Base-by-base conservation (phyloP, 2,888 invertebrate genomes). In the Oegoconia quadripuncta region DNA sequence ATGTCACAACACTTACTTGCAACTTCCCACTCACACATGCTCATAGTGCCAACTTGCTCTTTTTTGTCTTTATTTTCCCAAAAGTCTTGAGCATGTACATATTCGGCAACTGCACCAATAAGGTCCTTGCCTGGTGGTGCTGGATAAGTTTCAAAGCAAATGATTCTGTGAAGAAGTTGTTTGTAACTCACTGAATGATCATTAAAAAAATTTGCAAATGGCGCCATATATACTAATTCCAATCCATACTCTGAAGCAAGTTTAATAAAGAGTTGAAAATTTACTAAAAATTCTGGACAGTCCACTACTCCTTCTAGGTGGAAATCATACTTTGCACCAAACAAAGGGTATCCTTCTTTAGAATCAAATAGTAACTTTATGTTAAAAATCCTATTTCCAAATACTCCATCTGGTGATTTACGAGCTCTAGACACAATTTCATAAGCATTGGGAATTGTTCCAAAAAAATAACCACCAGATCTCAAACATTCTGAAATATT, bases 261-360 rank as follows among this genome's bases (percentile, higher is more conserved):
- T 62, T 93, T 94, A 27, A 91, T 89, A 38, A 99, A 88, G 3
- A 94, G 89, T 12, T 97, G 95, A 76, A 98, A 96, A 79, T 99
- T 93, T 11, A 99, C 97, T 41, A 99, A 89, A 87, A 98, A 99
- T 75, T 99, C 99, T 1, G 99, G 99, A 74, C 99, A 99, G 74
- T 99, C 93, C 1, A 99, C 99, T 5, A 97, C 97, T 23, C 95
- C 98, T 67, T 99, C 97, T 52, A 99, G 87, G 64, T 95, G 93
- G 74, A 99, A 99, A 77, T 97, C 93, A 87, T 99, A 99, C 70
- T 96, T 95, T 13, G 95, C 97, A 26, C 99, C 99, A 88, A 99
- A 99, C 13, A 99, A 78, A 0, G 97, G 96, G 55, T 92, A 91
- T 8, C 91, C 89, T 33, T 78, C 50, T 62, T 88, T 58, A 54